Conservation (phyloP, 1,140 invertebrate species). For the Teleogryllus occipitalis region DNA sequence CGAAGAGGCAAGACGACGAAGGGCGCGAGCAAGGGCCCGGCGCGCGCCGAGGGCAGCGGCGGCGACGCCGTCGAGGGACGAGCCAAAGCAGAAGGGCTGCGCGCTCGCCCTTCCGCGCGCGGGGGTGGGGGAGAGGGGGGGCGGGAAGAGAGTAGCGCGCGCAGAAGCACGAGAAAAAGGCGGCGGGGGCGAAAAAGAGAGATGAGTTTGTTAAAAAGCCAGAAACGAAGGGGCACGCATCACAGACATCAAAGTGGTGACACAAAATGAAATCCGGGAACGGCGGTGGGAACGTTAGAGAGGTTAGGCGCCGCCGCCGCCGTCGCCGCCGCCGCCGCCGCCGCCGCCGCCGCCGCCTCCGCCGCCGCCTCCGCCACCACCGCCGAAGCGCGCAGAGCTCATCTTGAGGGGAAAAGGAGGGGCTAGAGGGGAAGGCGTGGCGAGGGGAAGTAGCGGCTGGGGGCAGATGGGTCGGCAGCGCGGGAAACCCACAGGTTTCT, state of each 20-base stretch:
- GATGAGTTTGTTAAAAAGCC: constrained; percentile 26
- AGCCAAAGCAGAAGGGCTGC: too few relatives aligned
- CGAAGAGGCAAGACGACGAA: too few relatives aligned
- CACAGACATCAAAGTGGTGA: constrained; percentile 24
- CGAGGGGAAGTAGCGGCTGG: background rate
- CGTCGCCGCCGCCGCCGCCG: background rate
- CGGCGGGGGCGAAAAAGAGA: background rate
- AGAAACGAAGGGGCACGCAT: constrained; percentile 25
- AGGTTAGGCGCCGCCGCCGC: background rate
- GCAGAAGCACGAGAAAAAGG: too few relatives aligned
- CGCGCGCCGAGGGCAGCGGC: too few relatives aligned
- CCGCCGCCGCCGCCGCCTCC: background rate
- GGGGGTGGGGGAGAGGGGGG: too few relatives aligned
- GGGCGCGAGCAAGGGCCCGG: too few relatives aligned
- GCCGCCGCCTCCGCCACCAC: background rate
- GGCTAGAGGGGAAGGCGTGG: background rate
- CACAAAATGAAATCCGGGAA: constrained; percentile 23
- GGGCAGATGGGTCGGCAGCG: background rate
- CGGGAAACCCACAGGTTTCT: too few relatives aligned
- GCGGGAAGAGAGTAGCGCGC: too few relatives aligned
- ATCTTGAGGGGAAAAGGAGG: constrained; percentile 8
- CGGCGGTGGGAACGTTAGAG: background rate
- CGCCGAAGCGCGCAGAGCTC: background rate
- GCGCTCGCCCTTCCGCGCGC: too few relatives aligned
- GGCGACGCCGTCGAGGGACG: too few relatives aligned